Base-by-base conservation (phyloP, 1,140 invertebrate genomes). In the Ips typographus region DNA sequence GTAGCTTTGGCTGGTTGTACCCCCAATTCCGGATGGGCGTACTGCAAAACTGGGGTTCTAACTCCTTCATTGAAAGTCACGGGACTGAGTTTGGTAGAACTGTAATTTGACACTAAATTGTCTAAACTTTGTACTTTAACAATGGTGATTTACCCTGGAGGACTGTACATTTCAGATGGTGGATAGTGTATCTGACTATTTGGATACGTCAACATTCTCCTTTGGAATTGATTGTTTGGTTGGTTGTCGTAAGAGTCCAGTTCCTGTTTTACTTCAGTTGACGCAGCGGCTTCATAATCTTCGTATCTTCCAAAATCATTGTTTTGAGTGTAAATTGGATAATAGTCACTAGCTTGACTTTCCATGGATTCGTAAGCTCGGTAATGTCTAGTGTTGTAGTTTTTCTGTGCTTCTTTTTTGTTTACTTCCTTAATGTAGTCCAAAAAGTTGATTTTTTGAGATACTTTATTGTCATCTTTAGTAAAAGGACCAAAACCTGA, bases 11-110 rank as follows among this genome's bases (percentile, higher is more conserved):
- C 90, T 0, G 89, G 88, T 73, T 92, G 90, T 0, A 90, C 87
- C 3, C 90, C 90, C 1, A 91, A 77, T 72, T 92, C 90, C 0
- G 90, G 90, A 78, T 92, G 90, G 3, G 90, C 90, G 72, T 92
- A 92, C 72, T 91, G 89, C 1, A 91, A 80, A 2, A 92, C 88
- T 1, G 90, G 90, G 36, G 88, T 87, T 56, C 90, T 81, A 0
- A 87, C 87, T 49, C 88, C 88, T 72, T 90, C 85, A 73, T 89
- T 90, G 64, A 90, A 84, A 1, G 81, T 83, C 0, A 85, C 79
- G 0, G 83, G 81, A 58, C 79, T 80, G 43, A 83, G 77, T 74
- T 84, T 83, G 0, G 84, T 79, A 37, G 55, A 42, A 39, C 68
- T 70, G 43, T 4, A 68, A 43, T 38, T 49, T 8, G 49, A 22